Evolutionary conservation across 2,888 invertebrate genomes (phyloP), one percentile per base, ranked within the genome.

Genomic region (Oxytorus armatus): DNA sequence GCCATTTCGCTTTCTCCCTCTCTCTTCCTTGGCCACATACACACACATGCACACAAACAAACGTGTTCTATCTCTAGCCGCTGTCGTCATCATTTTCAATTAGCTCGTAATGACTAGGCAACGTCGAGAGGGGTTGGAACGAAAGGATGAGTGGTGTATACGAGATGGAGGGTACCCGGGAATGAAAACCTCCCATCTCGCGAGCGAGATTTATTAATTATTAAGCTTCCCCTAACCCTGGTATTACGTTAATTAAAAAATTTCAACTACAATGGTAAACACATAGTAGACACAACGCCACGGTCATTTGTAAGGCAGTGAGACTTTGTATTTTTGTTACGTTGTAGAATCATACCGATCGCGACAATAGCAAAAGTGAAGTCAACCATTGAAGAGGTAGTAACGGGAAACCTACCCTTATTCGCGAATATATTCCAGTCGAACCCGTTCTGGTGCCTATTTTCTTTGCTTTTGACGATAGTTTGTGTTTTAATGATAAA

Each of bases 11-110:
- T 36, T 49, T 49, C 33, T 11, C 16, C 59, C 59, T 42, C n/a
- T 63, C 33, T 66, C 33, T 51, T 21, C 51, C 66, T 47, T 51
- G 55, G 68, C 55, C 29, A 25, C 29, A 53, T 65, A 49, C n/a
- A 51, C 16, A 14, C 29, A 29, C 57, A 72, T 25, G 51, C 55
- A 33, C 57, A 8, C 55, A 69, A n/a, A 57, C 69, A 61, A 72
- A 61, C 39, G 51, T 33, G 49, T 61, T 59, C 69, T 65, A 63
- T 72, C 66, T 73, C 66, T 53, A 57, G 72, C 81, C 55, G 65
- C 83, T 84, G 87, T 88, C 89, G 85, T 87, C 90, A 88, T 88
- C 88, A 89, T 89, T 89, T 89, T 89, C 90, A 90, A 90, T 90
- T 90, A 90, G 88, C 84, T 85, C 74, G 84, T 88, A 89, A 89